phyloP scores from a whole-genome alignment of 2,888 invertebrate genomes.

The Andrena haemorrhoa region DNA sequence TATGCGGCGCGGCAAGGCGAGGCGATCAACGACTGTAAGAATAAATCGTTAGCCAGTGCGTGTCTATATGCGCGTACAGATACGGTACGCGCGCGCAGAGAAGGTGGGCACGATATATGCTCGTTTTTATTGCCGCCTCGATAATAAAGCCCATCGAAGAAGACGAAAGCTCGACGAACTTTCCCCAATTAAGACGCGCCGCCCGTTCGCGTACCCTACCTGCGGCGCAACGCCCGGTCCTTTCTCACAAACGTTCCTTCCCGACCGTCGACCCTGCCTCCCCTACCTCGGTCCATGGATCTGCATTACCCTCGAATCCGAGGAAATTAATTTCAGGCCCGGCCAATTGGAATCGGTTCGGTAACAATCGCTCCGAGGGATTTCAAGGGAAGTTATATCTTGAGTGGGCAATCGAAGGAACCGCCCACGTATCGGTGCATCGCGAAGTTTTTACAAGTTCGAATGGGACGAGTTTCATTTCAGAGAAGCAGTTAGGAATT shows the following conservation, averaged over 20 bases:
- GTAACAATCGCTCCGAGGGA: background rate
- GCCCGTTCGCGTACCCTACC: constrained; percentile 23
- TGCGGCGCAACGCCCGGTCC: constrained; percentile 23
- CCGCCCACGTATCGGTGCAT: too few species aligned
- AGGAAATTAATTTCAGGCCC: background rate
- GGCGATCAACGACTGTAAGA: constrained; percentile 62
- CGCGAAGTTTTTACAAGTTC: too few species aligned
- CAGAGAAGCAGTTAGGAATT: too few species aligned
- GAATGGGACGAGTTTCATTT: too few species aligned
- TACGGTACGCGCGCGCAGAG: constrained; percentile 14
- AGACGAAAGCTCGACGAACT: constrained; percentile 63
- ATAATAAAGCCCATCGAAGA: constrained; percentile 59
- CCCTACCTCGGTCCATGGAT: background rate
- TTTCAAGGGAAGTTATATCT: background rate
- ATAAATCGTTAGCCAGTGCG: constrained; percentile 64
- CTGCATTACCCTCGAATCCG: background rate
- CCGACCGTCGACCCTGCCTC: constrained; percentile 16
- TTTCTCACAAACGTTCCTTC: constrained; percentile 33
- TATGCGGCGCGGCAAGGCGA: constrained; percentile 56
- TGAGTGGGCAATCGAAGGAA: background rate
- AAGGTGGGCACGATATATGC: constrained; percentile 21
- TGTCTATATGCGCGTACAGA: constrained; percentile 17
- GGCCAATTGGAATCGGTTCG: background rate
- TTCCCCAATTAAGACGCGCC: constrained; percentile 67
- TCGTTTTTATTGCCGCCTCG: constrained; percentile 58